These are phyloP conservation scores for Heliconius hermathena DNA, from an alignment of 1,140 invertebrate species.

Conservation along the genomic window DNA sequence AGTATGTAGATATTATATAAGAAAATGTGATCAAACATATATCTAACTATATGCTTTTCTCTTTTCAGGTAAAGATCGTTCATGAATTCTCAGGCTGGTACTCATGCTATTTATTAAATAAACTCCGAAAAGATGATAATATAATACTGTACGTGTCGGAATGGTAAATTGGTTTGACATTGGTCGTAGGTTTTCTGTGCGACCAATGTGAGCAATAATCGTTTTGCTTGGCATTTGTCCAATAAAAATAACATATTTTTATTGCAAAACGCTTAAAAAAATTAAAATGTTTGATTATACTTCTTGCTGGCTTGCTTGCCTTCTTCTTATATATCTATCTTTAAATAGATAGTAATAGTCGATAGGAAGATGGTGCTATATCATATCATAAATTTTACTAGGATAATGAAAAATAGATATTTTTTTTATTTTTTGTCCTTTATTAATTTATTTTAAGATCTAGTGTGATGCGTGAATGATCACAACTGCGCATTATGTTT, in stretches of 20 bases:
- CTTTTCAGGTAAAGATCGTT: conserved; percentile 6
- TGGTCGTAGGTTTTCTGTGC: neutral
- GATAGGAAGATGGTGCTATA: too few relatives aligned
- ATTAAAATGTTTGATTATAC: too few relatives aligned
- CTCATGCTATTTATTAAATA: neutral
- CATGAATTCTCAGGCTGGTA: neutral
- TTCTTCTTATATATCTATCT: too few relatives aligned
- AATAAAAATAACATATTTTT: too few relatives aligned
- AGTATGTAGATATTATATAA: too few relatives aligned
- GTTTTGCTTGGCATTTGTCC: too few relatives aligned
- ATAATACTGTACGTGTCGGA: neutral
- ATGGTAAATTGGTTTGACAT: neutral
- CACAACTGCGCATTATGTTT: neutral
- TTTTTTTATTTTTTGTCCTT: too few relatives aligned
- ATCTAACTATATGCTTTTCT: neutral
- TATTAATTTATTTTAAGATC: neutral
- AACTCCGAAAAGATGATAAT: neutral
- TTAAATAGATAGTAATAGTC: too few relatives aligned
- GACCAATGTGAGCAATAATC: neutral
- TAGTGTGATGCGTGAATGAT: neutral
- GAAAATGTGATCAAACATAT: neutral
- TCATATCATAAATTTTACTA: too few relatives aligned
- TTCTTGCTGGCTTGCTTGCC: too few relatives aligned
- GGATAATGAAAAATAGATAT: too few relatives aligned
- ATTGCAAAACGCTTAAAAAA: too few relatives aligned